Evolutionary conservation across 2,113 vertebrate species (phyloP).

Genomic region (Triplophysa rosa): DNA sequence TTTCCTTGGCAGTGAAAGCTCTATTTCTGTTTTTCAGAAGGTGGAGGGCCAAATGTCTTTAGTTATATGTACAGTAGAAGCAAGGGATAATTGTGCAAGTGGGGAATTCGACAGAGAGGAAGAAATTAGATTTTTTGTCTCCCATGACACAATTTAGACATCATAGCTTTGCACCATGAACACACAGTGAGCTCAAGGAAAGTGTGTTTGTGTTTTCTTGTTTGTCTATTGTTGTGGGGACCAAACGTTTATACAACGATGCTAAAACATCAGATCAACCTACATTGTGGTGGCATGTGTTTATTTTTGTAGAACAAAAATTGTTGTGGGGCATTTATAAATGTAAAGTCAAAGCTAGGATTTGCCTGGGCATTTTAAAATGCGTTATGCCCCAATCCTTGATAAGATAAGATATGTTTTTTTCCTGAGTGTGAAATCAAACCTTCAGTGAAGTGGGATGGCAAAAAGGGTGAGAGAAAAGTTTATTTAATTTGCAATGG

Average conservation of each 20-base stretch:
- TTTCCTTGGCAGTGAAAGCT: slow-evolving; percentile 22
- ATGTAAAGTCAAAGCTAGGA: slow-evolving; percentile 4
- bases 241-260: no score
- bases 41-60: slow-evolving; percentile 57
- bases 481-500: slow-evolving; percentile 29
- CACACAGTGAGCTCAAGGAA: slow-evolving; percentile 22
- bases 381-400: slow-evolving; percentile 17
- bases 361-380: slow-evolving; percentile 18
- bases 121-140: slow-evolving; percentile 41
- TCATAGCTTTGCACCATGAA: slow-evolving; percentile 52
- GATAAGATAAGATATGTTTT: slow-evolving; percentile 12
- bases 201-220: slow-evolving; percentile 20
- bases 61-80: slow-evolving; percentile 65
- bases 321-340: not conserved
- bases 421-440: slow-evolving; percentile 17
- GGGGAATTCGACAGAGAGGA: slow-evolving; percentile 53
- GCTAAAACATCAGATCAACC: not conserved
- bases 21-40: not conserved
- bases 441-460: slow-evolving; percentile 32
- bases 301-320: slow-evolving; percentile 10
- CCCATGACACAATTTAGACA: slow-evolving; percentile 58
- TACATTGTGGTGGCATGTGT: slow-evolving; percentile 15
- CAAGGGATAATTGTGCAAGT: slow-evolving; percentile 63
- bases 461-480: slow-evolving; percentile 12
- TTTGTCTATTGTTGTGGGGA: no score